These are phyloP conservation scores for Choristoneura rosaceana DNA, from an alignment of 2,888 invertebrate genomes.

Conservation along the genomic window DNA sequence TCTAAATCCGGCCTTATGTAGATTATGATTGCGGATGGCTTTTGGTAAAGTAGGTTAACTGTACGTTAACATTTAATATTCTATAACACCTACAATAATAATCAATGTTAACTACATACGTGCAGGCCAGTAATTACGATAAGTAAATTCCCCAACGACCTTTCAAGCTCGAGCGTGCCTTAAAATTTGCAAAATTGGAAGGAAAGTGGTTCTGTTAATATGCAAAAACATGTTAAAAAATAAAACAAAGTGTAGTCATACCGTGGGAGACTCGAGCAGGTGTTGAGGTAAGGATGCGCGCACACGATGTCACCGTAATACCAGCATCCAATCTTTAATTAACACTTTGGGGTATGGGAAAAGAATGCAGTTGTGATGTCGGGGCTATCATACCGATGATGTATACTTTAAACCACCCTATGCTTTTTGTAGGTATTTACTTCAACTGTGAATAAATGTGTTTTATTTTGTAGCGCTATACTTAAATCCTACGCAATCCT, in stretches of 20 bases:
- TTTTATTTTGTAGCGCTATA: too few species aligned
- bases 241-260: slow-evolving; percentile 55
- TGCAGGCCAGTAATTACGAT: background rate
- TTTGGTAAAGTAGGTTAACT: too few species aligned
- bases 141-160: slow-evolving; percentile 1
- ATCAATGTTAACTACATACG: background rate
- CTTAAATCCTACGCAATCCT: too few species aligned
- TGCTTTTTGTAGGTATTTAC: background rate
- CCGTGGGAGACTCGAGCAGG: slow-evolving; percentile 82
- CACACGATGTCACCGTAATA: slow-evolving; percentile 55
- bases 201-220: slow-evolving; percentile 77
- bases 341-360: slow-evolving; percentile 32
- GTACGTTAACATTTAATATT: background rate
- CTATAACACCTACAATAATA: too few species aligned
- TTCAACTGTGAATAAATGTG: too few species aligned
- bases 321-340: slow-evolving; percentile 34
- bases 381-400: slow-evolving; percentile 13
- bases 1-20: too few species aligned
- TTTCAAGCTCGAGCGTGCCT: slow-evolving; percentile 16
- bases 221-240: slow-evolving; percentile 65
- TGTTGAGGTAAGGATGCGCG: slow-evolving; percentile 55
- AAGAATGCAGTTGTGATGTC: slow-evolving; percentile 32
- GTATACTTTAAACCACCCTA: background rate
- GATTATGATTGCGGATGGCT: too few species aligned
- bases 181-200: slow-evolving; percentile 76